A percentile compares a stretch with the other conserved stretches of the same genome.
phyloP scores from a whole-genome alignment of 2,113 vertebrate species.

The Crotophaga sulcirostris region DNA sequence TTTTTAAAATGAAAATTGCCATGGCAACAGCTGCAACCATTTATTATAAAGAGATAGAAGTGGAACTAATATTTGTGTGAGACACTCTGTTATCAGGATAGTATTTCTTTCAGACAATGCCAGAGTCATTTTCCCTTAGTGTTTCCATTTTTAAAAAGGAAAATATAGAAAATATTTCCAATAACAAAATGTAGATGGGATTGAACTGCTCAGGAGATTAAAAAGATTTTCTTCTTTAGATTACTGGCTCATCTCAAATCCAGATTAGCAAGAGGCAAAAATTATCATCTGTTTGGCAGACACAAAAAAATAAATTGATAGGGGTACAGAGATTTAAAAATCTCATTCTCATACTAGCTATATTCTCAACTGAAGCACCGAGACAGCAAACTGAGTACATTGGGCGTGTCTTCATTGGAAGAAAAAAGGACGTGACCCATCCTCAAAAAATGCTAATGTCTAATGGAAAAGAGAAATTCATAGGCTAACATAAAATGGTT shows the following conservation, averaged over 20 bases:
- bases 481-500: not conserved
- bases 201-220: slow-evolving; percentile 19
- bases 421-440: not conserved
- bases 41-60: slow-evolving; percentile 68
- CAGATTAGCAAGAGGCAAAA: slow-evolving; percentile 33
- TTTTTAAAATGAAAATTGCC: slow-evolving; percentile 72
- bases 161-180: slow-evolving; percentile 27
- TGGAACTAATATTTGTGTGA: slow-evolving; percentile 68
- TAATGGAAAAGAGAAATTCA: not conserved
- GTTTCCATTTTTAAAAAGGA: slow-evolving; percentile 7
- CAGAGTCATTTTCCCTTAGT: not conserved
- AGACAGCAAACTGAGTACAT: not conserved
- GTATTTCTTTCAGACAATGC: slow-evolving; percentile 31
- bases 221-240: slow-evolving; percentile 24
- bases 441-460: not conserved
- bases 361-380: not conserved
- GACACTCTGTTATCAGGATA: slow-evolving; percentile 44
- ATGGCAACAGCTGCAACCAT: slow-evolving; percentile 75
- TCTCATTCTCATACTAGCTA: not conserved
- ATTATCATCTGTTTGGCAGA: not conserved
- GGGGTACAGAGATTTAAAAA: not conserved
- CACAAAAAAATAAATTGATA: not conserved
- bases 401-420: not conserved
- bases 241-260: slow-evolving; percentile 29
- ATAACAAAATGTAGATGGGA: slow-evolving; percentile 38